Evolutionary conservation across 2,888 invertebrate species (phyloP), one percentile per base, ranked within the genome.

Genomic region (Amblyteles armatorius): DNA sequence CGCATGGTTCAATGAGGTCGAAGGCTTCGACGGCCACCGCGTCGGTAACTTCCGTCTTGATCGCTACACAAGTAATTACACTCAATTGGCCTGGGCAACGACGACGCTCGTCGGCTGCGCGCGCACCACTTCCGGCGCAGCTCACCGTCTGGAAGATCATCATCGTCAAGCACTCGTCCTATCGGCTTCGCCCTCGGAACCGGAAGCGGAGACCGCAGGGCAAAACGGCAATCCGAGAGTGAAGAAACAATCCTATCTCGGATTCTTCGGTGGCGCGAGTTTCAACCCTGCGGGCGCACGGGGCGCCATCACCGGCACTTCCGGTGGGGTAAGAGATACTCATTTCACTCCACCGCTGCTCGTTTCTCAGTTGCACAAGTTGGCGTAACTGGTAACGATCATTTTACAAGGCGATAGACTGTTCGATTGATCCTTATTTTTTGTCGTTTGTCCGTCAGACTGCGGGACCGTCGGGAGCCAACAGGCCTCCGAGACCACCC

Each of bases 1-100:
- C 83, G 85, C 88, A 7, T 94, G 94, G 94, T 94, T 92, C 85
- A 88, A 92, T 50, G 91, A 91, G 83, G 92, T 93, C 4, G 79
- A 88, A 4, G 86, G 88, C 79, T 91, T 92, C 80, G 89, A 91
- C 29, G 63, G 68, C 7, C 44, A 16, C 11, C 22, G 48, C 16
- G 68, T 3, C 11, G 52, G 2, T 16, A 68, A n/a, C 40, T 83
- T 79, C 13, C 16, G 26, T 19, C 50, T 57, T 5, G 36, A 68
- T 65, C 50, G 52, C 22, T 29, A 29, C 5, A 83, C 60, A 16
- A 80, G 80, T 44, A 80, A 71, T 76, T 83, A 81, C 52, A 69
- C 80, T 57, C 83, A 83, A 33, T 36, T 81, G 52, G 52, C 50
- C 7, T 83, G 83, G 83, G 83, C 57, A 7, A 81, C 29, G 1